These are phyloP conservation scores for Cheracebus regulus DNA, from an alignment of 2,797 vertebrate genomes.

Conservation along the genomic window DNA sequence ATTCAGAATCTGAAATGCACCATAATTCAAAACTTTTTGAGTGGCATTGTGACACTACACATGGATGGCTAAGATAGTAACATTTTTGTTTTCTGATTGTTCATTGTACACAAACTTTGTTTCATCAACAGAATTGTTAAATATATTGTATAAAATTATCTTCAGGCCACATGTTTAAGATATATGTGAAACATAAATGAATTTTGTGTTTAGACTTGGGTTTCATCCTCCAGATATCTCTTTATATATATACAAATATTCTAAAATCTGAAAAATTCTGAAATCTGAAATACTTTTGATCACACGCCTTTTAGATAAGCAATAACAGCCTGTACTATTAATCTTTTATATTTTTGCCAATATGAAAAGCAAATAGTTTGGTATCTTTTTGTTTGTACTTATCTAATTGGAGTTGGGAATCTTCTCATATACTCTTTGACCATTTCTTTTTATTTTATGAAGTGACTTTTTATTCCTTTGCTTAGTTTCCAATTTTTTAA, in stretches of 20 bases:
- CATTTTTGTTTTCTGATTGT: not conserved
- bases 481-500: slow-evolving; percentile 46
- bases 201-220: not conserved
- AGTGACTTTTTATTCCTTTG: not conserved
- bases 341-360: not conserved
- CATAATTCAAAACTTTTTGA: not conserved
- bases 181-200: not conserved
- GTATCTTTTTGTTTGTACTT: slow-evolving; percentile 46
- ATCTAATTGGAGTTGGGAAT: not conserved
- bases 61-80: not conserved
- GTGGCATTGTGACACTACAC: no score
- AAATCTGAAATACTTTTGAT: not conserved
- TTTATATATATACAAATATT: not conserved
- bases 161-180: not conserved
- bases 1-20: not conserved
- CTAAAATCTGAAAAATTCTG: not conserved
- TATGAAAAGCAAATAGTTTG: not conserved
- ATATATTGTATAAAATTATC: not conserved
- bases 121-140: not conserved
- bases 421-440: slow-evolving; percentile 11
- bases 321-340: not conserved
- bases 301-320: not conserved
- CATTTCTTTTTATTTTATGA: slow-evolving; percentile 47
- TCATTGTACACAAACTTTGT: not conserved
- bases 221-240: not conserved